Conservation (phyloP, 2,113 vertebrate genomes). For the Irena cyanogastra region DNA sequence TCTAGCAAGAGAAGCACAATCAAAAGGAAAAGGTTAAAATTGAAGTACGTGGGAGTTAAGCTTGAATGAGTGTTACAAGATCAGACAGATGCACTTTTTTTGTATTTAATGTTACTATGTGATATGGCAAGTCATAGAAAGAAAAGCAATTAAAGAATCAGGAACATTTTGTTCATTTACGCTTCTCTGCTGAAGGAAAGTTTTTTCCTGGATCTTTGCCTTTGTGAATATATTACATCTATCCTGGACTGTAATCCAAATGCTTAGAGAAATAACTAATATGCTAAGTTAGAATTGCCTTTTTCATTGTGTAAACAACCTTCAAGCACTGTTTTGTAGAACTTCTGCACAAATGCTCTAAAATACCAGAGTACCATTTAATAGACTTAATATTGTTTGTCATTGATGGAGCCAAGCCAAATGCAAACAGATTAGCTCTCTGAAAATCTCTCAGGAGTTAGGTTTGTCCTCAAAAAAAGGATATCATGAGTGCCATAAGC, state of each 20-base stretch:
- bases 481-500: background rate
- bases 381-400: background rate
- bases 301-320: slow-evolving; percentile 3
- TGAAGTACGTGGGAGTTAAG: background rate
- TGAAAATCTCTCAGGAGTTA: background rate
- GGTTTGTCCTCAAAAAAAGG: background rate
- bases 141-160: slow-evolving; percentile 32
- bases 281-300: background rate
- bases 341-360: background rate
- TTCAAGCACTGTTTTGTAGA: background rate
- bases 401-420: background rate
- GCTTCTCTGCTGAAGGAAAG: background rate
- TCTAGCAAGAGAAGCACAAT: background rate
- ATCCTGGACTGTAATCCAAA: background rate
- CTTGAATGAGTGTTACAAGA: background rate
- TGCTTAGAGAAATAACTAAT: slow-evolving; percentile 4
- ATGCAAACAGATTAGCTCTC: background rate
- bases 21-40: background rate
- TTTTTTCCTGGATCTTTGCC: slow-evolving; percentile 25
- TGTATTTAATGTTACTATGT: background rate
- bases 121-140: background rate
- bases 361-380: background rate
- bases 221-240: background rate
- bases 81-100: slow-evolving; percentile 18
- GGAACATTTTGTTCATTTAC: slow-evolving; percentile 49